Percentiles rank a stretch among this genome's conserved stretches.
phyloP scores from a whole-genome alignment of 37 sponge, comb jelly and placozoan genomes.

The Hexactinellida sp. region DNA sequence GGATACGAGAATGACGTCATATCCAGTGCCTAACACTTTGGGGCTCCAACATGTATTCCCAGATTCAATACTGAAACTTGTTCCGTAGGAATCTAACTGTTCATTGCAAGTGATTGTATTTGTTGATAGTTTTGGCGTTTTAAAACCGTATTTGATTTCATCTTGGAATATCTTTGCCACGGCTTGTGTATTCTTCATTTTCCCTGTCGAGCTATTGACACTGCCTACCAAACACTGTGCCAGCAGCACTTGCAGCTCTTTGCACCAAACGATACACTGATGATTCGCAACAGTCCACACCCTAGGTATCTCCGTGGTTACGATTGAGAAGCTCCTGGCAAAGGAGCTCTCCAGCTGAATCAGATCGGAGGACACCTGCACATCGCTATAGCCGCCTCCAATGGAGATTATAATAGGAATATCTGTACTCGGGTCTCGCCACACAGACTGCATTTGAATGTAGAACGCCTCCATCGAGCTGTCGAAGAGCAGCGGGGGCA shows the following conservation, averaged over 20 bases:
- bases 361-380: not conserved
- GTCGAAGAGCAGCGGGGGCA: not conserved
- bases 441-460: not conserved
- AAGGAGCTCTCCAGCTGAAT: not conserved
- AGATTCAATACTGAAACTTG: not conserved
- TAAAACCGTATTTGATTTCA: not conserved
- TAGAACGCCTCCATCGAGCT: not conserved
- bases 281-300: not conserved
- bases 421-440: not conserved
- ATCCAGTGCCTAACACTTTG: not conserved
- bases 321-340: not conserved
- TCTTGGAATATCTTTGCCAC: not conserved
- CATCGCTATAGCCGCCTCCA: not conserved
- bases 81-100: not conserved
- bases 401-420: not conserved
- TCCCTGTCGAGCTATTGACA: not conserved
- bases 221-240: not conserved
- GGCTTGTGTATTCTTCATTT: not conserved
- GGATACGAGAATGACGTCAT: not conserved
- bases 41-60: not conserved
- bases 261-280: not conserved
- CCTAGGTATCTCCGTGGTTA: not conserved
- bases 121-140: not conserved
- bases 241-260: not conserved
- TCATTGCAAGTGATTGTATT: not conserved